These are phyloP conservation scores for Linurgus olivaceus DNA, from an alignment of 2,797 vertebrate genomes.

Conservation along the genomic window DNA sequence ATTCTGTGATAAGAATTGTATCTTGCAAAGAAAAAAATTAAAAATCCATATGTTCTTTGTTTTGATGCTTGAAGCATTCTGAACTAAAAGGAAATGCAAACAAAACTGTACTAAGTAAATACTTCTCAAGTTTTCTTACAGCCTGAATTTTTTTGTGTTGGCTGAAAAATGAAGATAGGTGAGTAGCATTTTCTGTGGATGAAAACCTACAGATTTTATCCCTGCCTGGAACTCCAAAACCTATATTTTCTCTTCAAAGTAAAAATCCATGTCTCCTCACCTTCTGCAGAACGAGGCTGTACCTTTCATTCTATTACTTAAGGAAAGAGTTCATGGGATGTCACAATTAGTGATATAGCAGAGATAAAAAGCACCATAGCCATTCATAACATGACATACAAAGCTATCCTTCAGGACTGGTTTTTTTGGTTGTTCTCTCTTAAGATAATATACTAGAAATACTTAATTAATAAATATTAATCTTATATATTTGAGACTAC, in stretches of 20 bases:
- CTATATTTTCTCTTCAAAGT: background rate
- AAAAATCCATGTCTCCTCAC: background rate
- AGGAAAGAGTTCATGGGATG: background rate
- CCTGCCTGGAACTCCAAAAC: background rate
- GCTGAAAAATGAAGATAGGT: background rate
- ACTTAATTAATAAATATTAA: background rate
- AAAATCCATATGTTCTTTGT: background rate
- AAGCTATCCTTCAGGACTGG: background rate
- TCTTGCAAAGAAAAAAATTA: background rate
- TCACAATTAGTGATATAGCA: background rate
- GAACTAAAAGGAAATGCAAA: background rate
- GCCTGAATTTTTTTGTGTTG: background rate
- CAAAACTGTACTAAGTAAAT: background rate
- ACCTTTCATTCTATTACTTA: background rate
- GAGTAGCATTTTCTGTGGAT: background rate
- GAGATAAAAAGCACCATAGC: background rate
- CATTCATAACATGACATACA: background rate
- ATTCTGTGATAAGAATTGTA: rapidly evolving
- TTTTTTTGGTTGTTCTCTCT: background rate
- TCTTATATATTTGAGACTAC: background rate
- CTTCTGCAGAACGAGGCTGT: background rate
- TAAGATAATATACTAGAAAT: background rate
- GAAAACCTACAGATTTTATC: background rate
- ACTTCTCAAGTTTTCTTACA: background rate
- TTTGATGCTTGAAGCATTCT: background rate